phyloP scores from a whole-genome alignment of 2,797 vertebrate genomes.

The Lepidocolaptes lacrymiger region DNA sequence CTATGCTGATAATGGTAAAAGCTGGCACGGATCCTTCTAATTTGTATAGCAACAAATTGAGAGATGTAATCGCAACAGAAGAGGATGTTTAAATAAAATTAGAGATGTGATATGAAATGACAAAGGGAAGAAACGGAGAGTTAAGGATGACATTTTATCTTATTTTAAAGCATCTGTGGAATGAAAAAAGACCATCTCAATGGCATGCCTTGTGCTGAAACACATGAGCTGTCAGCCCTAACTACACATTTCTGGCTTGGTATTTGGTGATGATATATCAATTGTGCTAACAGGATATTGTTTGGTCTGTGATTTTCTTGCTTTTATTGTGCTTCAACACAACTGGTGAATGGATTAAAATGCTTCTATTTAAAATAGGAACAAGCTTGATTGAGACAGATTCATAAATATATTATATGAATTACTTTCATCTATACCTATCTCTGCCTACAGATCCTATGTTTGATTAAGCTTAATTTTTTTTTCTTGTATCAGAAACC shows the following conservation, averaged over 20 bases:
- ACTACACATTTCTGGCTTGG: neutral
- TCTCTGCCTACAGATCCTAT: neutral
- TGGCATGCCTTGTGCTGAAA: neutral
- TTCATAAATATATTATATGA: neutral
- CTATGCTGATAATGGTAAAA: conserved; percentile 10
- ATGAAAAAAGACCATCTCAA: neutral
- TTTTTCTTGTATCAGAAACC: neutral
- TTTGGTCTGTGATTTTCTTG: neutral
- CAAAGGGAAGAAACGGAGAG: neutral
- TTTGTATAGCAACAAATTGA: conserved; percentile 53
- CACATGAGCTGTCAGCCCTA: conserved; percentile 10
- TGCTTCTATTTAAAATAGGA: neutral
- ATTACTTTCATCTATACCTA: neutral
- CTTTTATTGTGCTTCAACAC: neutral
- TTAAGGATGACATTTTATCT: conserved; percentile 2
- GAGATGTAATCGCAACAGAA: conserved; percentile 10
- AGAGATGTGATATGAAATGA: conserved; percentile 11
- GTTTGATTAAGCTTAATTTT: neutral
- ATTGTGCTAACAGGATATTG: neutral
- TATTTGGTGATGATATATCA: neutral
- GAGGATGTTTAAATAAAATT: conserved; percentile 44
- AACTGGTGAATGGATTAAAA: neutral
- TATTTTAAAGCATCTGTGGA: neutral
- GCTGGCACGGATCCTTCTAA: neutral
- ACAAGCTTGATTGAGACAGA: neutral